phyloP scores from a whole-genome alignment of 2,113 vertebrate species.

The Labeo catla region DNA sequence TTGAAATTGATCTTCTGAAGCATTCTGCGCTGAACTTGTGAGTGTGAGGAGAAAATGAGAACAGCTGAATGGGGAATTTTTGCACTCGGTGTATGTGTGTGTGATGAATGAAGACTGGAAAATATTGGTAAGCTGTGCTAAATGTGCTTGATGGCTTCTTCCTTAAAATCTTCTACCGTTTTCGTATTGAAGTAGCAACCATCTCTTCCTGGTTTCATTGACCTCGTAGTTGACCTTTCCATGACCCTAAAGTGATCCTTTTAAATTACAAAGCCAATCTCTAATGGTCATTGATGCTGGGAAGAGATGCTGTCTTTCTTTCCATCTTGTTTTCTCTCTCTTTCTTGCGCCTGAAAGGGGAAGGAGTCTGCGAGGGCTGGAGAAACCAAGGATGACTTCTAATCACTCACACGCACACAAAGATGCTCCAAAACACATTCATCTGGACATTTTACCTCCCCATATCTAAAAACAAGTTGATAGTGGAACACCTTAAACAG shows the following conservation, averaged over 20 bases:
- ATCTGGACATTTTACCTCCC: not conserved
- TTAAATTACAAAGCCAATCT: not conserved
- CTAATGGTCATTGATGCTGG: constrained; percentile 18
- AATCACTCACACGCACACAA: not conserved
- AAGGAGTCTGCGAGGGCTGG: constrained; percentile 40
- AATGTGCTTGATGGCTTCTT: constrained; percentile 29
- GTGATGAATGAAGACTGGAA: constrained; percentile 2
- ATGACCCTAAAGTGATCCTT: not conserved
- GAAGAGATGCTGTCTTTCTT: constrained; percentile 26
- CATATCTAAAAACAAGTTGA: not conserved
- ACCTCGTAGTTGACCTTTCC: not conserved
- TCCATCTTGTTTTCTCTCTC: constrained; percentile 26
- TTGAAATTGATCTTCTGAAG: constrained; percentile 38
- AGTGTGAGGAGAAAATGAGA: constrained; percentile 28
- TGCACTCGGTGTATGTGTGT: not conserved
- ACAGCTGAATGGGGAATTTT: constrained; percentile 19
- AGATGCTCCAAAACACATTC: not conserved
- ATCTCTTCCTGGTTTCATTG: constrained; percentile 18
- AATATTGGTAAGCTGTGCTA: constrained; percentile 7
- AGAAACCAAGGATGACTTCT: constrained; percentile 42
- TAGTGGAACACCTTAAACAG: not conserved
- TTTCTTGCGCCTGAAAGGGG: constrained; percentile 16
- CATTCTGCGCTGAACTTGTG: not conserved
- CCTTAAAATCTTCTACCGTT: not conserved
- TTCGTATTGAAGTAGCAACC: constrained; percentile 11